A percentile compares a stretch with the other conserved stretches of the same genome.
Evolutionary conservation across 2,888 invertebrate genomes (phyloP).

Genomic region (Bombylius major): DNA sequence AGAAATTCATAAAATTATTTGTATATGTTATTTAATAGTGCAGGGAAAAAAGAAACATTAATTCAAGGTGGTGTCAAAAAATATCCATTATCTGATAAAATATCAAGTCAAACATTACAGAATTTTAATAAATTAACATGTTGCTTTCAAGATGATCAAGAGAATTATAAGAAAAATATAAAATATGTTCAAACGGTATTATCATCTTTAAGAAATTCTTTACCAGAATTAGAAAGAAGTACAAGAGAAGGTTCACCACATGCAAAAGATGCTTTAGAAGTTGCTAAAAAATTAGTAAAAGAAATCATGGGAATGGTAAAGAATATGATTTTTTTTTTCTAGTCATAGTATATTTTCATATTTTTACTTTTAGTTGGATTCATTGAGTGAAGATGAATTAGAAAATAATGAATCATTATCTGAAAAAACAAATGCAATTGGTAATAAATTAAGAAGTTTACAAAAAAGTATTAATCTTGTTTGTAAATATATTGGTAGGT

Average conservation of each 20-base stretch:
- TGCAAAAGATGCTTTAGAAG: slow-evolving; percentile 26
- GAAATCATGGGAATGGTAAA: slow-evolving; percentile 33
- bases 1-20: background rate
- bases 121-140: slow-evolving; percentile 3
- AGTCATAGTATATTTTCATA: background rate
- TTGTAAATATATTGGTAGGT: slow-evolving; percentile 26
- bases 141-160: slow-evolving; percentile 4
- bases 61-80: background rate
- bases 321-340: background rate
- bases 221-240: slow-evolving; percentile 9
- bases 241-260: background rate
- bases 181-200: slow-evolving; percentile 4
- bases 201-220: slow-evolving; percentile 8
- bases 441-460: slow-evolving; percentile 26
- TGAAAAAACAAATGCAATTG: slow-evolving; percentile 26
- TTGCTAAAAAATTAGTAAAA: slow-evolving; percentile 32
- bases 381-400: slow-evolving; percentile 23
- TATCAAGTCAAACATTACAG: slow-evolving; percentile 5
- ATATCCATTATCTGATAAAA: background rate
- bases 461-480: slow-evolving; percentile 27
- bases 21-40: background rate
- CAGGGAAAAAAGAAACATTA: slow-evolving; percentile 1
- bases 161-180: slow-evolving; percentile 6
- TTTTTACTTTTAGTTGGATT: slow-evolving; percentile 4
- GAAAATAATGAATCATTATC: slow-evolving; percentile 30